Base-by-base conservation (phyloP, 2,797 vertebrate genomes). In the Menidia menidia region DNA sequence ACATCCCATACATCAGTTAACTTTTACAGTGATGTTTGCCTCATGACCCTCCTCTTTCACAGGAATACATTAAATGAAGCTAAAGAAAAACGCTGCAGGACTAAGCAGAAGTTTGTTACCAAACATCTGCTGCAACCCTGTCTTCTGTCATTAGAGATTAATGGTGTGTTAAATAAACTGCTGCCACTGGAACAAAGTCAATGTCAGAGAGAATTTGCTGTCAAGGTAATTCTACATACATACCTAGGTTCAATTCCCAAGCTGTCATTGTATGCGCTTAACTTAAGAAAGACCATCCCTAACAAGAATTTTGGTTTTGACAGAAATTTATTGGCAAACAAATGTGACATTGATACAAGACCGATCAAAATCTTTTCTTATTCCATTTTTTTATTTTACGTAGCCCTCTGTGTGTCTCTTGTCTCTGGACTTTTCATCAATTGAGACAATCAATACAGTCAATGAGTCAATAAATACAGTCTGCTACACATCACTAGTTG, bases 361-460 rank as follows among this genome's bases (percentile, higher is more conserved):
- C 58, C 64, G 70, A 45, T 78, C 75, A 62, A 63, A 18, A 52
- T 74, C 66, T 59, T 72, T 75, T 50, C 19, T 57, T 71, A 16
- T 58, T 43, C 10, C 33, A 12, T 51, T 50, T 73, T 73, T 75
- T 71, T 64, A 60, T 62, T 78, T 74, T 81, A 62, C 78, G 75
- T 73, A 77, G 73, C 60, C 66, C 75, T 55, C 68, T 82, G 66
- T 81, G 41, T 89, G 81, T 89, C 65, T 84, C 64, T 84, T 89
- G 86, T 92, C 87, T 92, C 88, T 91, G 89, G 88, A 84, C 81
- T 89, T 90, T 89, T 89, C 88, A 92, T 93, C 89, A 89, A 89
- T 82, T 84, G 90, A 86, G 92, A 93, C 93, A 93, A 95, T 94
- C 93, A 93, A 94, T 93, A 86, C 87, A 86, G 87, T 87, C 90